Percentiles rank a stretch among this genome's conserved stretches.
Conservation (phyloP, 2,797 vertebrate genomes). For the Platalea minor region DNA sequence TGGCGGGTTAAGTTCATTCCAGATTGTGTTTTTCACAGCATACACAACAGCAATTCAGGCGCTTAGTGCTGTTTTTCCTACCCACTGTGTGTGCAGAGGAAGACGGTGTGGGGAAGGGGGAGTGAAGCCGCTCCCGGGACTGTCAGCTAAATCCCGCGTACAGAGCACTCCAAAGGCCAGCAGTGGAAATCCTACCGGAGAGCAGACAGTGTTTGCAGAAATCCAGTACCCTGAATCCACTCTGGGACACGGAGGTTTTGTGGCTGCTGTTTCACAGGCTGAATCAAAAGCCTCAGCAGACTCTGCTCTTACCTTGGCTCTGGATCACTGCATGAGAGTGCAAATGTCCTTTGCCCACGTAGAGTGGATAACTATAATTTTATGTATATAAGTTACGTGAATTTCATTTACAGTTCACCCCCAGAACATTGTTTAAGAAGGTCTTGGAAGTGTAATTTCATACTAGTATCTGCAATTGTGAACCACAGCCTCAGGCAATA, state of each 20-base stretch:
- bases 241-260: background rate
- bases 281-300: background rate
- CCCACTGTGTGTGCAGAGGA: background rate
- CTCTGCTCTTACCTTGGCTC: background rate
- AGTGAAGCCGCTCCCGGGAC: background rate
- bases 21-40: background rate
- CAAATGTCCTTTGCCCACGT: background rate
- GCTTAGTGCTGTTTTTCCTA: background rate
- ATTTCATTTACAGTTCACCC: slow-evolving; percentile 21
- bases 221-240: background rate
- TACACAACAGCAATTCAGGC: background rate
- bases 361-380: background rate
- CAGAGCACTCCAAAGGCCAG: background rate
- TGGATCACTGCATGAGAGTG: background rate
- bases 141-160: background rate
- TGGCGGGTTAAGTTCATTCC: background rate
- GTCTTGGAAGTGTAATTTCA: slow-evolving; percentile 40
- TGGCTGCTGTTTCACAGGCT: background rate
- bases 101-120: background rate
- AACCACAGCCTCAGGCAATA: slow-evolving; percentile 10
- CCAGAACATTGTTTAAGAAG: slow-evolving; percentile 20
- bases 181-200: background rate
- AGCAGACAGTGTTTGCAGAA: background rate
- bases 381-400: background rate
- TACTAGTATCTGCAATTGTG: background rate